Evolutionary conservation across 1,140 invertebrate genomes (phyloP).

Genomic region (Panagrolaimus sp.): DNA sequence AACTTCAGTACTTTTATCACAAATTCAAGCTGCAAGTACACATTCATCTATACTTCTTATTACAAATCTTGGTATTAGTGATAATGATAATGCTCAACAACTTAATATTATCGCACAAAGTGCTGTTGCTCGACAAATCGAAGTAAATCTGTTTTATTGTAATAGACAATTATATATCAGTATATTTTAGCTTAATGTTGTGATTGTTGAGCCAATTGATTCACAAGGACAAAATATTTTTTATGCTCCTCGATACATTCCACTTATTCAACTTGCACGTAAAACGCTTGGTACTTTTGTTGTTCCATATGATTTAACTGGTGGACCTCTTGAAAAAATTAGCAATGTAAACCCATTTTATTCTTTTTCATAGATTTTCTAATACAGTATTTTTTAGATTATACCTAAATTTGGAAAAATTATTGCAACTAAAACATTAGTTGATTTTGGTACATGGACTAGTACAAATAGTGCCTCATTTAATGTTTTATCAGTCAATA

Average conservation of each 20-base stretch:
- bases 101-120: not conserved
- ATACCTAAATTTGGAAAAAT: not conserved
- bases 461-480: not conserved
- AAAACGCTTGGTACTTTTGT: slow-evolving; percentile 5
- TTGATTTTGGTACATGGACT: not conserved
- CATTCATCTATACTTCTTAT: not conserved
- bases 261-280: not conserved
- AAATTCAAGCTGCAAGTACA: too few species aligned
- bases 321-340: not conserved
- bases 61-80: not conserved
- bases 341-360: too few species aligned
- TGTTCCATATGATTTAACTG: not conserved
- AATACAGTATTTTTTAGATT: not conserved
- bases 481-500: not conserved
- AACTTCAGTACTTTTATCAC: too few species aligned
- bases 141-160: not conserved
- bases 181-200: not conserved
- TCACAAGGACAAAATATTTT: not conserved
- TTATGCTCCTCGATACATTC: not conserved
- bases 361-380: not conserved
- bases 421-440: not conserved
- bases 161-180: too few species aligned
- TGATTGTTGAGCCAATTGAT: not conserved
- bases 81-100: not conserved
- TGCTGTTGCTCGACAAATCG: slow-evolving; percentile 7